Conservation (phyloP, 2,113 vertebrate species). For the Boleophthalmus pectinirostris region DNA sequence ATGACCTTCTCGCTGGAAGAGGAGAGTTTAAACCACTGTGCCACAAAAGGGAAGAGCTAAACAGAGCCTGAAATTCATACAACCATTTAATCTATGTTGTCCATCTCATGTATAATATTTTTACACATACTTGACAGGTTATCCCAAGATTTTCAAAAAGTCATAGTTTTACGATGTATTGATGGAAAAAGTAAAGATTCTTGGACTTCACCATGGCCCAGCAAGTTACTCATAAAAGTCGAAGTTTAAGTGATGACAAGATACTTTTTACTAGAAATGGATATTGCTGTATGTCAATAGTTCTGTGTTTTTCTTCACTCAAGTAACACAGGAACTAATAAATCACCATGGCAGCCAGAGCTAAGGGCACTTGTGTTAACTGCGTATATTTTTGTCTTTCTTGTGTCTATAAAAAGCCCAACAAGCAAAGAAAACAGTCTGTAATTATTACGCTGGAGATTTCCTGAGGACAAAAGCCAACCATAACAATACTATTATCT, state of each 20-base stretch:
- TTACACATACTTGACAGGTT: neutral
- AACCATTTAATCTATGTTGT: neutral
- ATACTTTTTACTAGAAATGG: constrained; percentile 30
- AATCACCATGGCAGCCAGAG: constrained; percentile 34
- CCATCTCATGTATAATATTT: neutral
- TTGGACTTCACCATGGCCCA: neutral
- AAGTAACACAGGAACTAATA: constrained; percentile 37
- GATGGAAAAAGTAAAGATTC: neutral
- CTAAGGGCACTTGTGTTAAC: constrained; percentile 29
- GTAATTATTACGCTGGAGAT: constrained; percentile 52
- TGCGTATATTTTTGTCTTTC: constrained; percentile 52
- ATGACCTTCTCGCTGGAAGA: too few species aligned
- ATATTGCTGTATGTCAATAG: constrained; percentile 26
- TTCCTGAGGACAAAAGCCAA: constrained; percentile 56
- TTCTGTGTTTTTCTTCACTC: constrained; percentile 15
- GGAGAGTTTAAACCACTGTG: too few species aligned
- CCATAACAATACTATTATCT: constrained; percentile 56
- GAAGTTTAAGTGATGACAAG: constrained; percentile 7
- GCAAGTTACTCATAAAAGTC: constrained; percentile 15
- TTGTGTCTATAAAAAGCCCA: constrained; percentile 39
- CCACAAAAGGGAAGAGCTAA: neutral
- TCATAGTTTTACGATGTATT: neutral
- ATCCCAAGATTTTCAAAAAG: neutral
- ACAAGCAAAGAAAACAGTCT: constrained; percentile 60
- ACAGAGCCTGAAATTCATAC: neutral